Conservation (phyloP, 2,888 invertebrate species). For the Eupithecia abbreviata region DNA sequence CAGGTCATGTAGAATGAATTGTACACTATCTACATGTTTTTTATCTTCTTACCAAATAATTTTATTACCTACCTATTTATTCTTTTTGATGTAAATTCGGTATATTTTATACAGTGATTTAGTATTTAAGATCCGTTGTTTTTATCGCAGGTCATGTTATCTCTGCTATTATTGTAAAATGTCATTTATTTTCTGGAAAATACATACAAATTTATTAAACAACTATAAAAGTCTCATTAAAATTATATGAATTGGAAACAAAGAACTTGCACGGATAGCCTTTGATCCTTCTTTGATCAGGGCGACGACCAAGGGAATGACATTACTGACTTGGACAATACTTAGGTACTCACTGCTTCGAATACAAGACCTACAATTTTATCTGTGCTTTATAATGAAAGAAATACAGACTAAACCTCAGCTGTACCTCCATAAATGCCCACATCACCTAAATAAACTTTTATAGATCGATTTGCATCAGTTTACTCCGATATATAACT, state of each 20-base stretch:
- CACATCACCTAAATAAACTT: conserved; percentile 32
- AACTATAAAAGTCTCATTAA: conserved; percentile 39
- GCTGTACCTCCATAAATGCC: conserved; percentile 20
- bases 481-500: conserved; percentile 33
- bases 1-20: conserved; percentile 31
- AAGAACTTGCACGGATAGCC: conserved; percentile 35
- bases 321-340: background rate
- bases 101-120: background rate
- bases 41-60: conserved; percentile 16
- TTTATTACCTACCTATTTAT: conserved; percentile 20
- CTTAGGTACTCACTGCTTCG: background rate
- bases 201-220: conserved; percentile 20
- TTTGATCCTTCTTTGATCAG: conserved; percentile 15
- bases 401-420: background rate
- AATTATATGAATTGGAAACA: conserved; percentile 36
- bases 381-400: background rate
- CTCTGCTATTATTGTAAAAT: conserved; percentile 12
- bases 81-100: conserved; percentile 12
- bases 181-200: background rate
- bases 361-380: background rate
- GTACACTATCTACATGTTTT: conserved; percentile 5
- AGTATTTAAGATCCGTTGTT: conserved; percentile 8
- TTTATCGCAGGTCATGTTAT: conserved; percentile 10
- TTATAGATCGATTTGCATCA: conserved; percentile 34
- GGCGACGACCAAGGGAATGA: conserved; percentile 10